Evolutionary conservation across 2,113 vertebrate genomes (phyloP).

Genomic region (Eudorcas thomsonii): DNA sequence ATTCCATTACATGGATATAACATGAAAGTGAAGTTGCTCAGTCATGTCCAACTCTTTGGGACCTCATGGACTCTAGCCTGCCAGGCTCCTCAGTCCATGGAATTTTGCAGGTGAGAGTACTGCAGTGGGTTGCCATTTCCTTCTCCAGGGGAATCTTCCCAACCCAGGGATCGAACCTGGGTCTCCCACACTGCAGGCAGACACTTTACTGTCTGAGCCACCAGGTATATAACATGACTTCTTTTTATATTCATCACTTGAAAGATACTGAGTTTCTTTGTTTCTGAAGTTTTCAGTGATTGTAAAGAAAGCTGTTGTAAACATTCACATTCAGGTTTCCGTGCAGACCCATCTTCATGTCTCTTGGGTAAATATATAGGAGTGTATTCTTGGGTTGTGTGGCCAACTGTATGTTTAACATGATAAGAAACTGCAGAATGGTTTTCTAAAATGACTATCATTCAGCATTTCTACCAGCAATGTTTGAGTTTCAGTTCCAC

Average conservation of each 20-base stretch:
- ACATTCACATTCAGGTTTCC: background rate
- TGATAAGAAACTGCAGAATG: background rate
- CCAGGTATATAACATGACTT: background rate
- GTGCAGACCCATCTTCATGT: background rate
- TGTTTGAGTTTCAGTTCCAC: background rate
- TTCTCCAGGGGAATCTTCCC: no score
- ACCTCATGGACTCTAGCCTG: no score
- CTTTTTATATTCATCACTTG: background rate
- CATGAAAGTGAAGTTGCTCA: background rate
- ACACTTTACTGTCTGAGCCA: no score
- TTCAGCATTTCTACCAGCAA: background rate
- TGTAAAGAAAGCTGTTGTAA: slow-evolving; percentile 3
- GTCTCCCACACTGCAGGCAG: no score
- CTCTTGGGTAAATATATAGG: background rate
- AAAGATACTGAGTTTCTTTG: background rate
- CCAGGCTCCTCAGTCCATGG: no score
- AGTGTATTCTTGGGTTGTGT: background rate
- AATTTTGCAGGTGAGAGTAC: no score
- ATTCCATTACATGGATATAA: background rate
- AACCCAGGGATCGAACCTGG: no score
- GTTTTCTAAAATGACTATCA: background rate
- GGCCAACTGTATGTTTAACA: background rate
- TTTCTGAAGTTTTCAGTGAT: background rate
- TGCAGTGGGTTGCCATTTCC: no score
- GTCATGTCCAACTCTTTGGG: no score